These are phyloP conservation scores for Leptura quadrifasciata DNA, from an alignment of 2,888 invertebrate species.

Conservation along the genomic window DNA sequence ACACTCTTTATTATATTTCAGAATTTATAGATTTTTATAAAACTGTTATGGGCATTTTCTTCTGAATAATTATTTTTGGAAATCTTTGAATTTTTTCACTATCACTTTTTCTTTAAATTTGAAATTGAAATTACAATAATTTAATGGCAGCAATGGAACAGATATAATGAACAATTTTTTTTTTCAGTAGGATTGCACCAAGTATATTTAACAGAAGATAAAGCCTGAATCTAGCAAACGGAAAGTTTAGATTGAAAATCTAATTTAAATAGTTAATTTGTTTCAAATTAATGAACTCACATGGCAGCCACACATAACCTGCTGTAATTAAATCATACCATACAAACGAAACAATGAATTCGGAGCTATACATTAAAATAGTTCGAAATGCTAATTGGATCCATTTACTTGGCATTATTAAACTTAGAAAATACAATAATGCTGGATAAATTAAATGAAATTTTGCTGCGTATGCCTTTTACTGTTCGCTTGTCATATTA, in stretches of 20 bases:
- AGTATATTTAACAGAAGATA: too few species aligned
- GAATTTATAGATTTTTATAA: too few species aligned
- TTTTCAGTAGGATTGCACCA: too few species aligned
- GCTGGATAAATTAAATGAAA: constrained; percentile 17
- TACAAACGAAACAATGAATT: background rate
- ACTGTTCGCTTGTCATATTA: background rate
- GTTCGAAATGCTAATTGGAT: constrained; percentile 16
- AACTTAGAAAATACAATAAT: background rate
- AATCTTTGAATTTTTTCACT: too few species aligned
- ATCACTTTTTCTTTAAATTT: too few species aligned
- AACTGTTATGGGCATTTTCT: too few species aligned
- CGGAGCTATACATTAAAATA: background rate
- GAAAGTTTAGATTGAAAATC: background rate
- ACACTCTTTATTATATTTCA: too few species aligned
- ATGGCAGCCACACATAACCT: background rate
- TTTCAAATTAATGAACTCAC: background rate
- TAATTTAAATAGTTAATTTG: background rate
- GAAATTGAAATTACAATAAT: too few species aligned
- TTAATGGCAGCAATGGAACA: too few species aligned
- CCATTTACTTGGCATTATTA: constrained; percentile 5
- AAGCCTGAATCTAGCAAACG: background rate
- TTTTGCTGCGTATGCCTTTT: background rate
- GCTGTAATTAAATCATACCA: constrained; percentile 5
- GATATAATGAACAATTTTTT: too few species aligned
- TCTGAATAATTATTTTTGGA: too few species aligned